These are phyloP conservation scores for Variabilichromis moorii DNA, from an alignment of 2,113 vertebrate genomes.

Conservation along the genomic window DNA sequence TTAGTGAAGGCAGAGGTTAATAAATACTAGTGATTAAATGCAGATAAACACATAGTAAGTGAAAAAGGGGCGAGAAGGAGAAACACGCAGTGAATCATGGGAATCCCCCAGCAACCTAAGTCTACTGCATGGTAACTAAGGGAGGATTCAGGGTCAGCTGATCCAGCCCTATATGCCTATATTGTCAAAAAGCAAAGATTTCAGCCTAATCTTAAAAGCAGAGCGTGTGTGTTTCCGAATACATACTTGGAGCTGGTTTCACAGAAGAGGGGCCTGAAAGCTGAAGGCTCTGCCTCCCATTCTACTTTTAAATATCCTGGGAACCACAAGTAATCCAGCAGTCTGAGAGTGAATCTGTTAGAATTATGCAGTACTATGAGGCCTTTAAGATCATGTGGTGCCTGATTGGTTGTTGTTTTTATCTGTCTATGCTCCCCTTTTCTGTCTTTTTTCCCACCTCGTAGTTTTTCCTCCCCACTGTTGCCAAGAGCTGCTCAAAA, in stretches of 20 bases:
- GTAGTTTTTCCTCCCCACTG: neutral
- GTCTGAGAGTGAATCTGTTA: neutral
- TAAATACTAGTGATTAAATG: neutral
- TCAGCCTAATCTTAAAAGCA: neutral
- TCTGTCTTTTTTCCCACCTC: neutral
- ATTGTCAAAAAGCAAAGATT: neutral
- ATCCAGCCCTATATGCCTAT: neutral
- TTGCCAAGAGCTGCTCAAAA: neutral
- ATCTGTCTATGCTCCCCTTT: neutral
- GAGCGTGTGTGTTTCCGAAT: rapidly evolving
- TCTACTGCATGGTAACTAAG: neutral
- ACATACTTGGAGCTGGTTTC: neutral
- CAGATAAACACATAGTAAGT: neutral
- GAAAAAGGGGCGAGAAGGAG: neutral
- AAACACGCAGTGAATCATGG: neutral
- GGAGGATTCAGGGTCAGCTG: neutral
- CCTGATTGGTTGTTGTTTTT: neutral
- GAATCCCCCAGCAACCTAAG: neutral
- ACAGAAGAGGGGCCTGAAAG: neutral
- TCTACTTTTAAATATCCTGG: neutral
- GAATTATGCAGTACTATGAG: neutral
- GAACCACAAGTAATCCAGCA: neutral
- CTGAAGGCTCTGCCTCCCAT: neutral
- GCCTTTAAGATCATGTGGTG: rapidly evolving
- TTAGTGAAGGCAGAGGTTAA: neutral